Conservation (phyloP, 2,888 invertebrate species). For the Epinotia nisella region DNA sequence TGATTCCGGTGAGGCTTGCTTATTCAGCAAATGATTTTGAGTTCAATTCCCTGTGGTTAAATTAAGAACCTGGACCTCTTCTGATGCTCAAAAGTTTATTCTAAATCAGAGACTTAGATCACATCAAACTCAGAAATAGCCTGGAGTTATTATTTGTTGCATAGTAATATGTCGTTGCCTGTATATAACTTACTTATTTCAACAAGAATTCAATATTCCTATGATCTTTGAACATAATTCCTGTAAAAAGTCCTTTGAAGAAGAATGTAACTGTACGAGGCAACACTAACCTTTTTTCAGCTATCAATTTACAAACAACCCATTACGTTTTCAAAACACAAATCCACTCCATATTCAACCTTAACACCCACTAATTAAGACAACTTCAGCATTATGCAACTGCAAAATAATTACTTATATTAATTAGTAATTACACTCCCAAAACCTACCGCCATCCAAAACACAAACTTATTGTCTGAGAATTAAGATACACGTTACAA, state of each 20-base stretch:
- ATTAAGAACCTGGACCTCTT: no score
- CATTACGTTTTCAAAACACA: background rate
- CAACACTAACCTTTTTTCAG: conserved; percentile 35
- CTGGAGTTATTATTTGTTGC: no score
- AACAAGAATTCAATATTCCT: background rate
- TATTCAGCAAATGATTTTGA: no score
- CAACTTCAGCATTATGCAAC: background rate
- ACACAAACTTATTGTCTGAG: background rate
- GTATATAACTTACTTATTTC: no score
- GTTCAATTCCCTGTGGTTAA: no score
- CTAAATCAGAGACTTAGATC: no score
- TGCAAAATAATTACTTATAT: conserved; percentile 16
- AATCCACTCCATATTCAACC: background rate
- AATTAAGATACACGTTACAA: conserved; percentile 5
- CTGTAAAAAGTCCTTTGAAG: background rate
- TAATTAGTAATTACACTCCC: background rate
- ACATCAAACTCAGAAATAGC: no score
- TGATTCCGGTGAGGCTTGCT: no score
- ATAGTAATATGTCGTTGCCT: no score
- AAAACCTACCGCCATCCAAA: background rate
- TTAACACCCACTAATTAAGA: background rate
- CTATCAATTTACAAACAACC: conserved; percentile 4
- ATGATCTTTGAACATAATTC: background rate
- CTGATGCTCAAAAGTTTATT: no score
- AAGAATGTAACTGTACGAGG: conserved; percentile 3